Percentiles rank a stretch among this genome's conserved stretches.
Conservation (phyloP, 2,113 vertebrate species). For the Microtus oregoni region DNA sequence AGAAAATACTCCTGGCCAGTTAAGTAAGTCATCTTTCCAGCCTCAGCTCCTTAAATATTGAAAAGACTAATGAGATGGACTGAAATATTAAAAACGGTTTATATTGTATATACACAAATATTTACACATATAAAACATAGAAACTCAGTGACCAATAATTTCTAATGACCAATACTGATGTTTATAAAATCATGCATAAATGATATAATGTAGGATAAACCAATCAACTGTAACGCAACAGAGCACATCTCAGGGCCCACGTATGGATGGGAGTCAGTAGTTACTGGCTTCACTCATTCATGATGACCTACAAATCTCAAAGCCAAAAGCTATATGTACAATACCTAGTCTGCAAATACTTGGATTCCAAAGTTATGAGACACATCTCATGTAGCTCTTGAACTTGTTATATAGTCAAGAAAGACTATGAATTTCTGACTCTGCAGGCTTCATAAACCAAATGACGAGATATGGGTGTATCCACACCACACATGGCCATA, state of each 20-base stretch:
- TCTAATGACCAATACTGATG: background rate
- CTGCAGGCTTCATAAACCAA: background rate
- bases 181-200: background rate
- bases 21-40: background rate
- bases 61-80: background rate
- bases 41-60: background rate
- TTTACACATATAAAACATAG: background rate
- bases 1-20: background rate
- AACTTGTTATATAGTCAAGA: background rate
- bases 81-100: background rate
- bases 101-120: background rate
- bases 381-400: background rate
- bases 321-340: background rate
- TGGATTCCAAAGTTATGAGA: background rate
- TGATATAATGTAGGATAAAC: background rate
- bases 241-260: background rate
- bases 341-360: constrained; percentile 11
- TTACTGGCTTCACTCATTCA: background rate
- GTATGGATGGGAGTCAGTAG: background rate
- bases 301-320: background rate
- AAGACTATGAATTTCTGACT: background rate
- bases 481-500: background rate
- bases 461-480: background rate
- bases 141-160: background rate
- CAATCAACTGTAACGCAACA: background rate